These are phyloP conservation scores for Agonopterix subpropinquella DNA, from an alignment of 2,888 invertebrate species.

Conservation along the genomic window DNA sequence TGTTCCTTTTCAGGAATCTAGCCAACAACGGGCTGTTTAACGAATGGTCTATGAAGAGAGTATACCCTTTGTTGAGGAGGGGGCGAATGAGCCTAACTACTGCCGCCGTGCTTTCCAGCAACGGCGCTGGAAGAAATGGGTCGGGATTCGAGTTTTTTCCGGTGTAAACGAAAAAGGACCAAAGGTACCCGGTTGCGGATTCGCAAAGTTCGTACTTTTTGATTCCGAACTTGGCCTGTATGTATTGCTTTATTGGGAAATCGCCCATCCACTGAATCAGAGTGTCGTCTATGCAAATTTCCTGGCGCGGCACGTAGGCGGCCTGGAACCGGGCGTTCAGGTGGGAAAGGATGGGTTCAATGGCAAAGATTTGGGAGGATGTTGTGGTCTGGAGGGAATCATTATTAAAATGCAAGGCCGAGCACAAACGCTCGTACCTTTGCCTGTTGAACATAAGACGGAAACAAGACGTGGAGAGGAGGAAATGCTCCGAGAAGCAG, in stretches of 20 bases:
- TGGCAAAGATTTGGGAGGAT: not conserved
- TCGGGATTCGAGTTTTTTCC: not conserved
- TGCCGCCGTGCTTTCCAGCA: not conserved
- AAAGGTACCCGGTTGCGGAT: constrained; percentile 13
- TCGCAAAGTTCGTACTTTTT: constrained; percentile 15
- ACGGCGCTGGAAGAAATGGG: not conserved
- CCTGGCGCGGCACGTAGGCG: constrained; percentile 5
- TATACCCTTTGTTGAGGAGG: not conserved
- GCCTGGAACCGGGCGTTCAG: constrained; percentile 4
- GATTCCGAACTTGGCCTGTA: constrained; percentile 11
- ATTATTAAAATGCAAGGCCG: constrained; percentile 15
- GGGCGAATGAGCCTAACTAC: not conserved
- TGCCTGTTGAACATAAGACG: constrained; percentile 9
- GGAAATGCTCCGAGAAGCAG: constrained; percentile 15
- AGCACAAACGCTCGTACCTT: constrained; percentile 10
- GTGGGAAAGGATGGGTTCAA: constrained; percentile 10
- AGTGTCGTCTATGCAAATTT: constrained; percentile 13
- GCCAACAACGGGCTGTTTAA: constrained; percentile 9
- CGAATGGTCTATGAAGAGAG: constrained; percentile 8
- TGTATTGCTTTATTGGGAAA: constrained; percentile 10
- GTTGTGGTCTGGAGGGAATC: not conserved
- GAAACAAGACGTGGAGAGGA: constrained; percentile 14
- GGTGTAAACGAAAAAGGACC: constrained; percentile 12
- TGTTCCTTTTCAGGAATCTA: constrained; percentile 9
- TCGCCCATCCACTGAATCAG: constrained; percentile 16